Conservation (phyloP, 2,888 invertebrate genomes). For the Tillus elongatus region DNA sequence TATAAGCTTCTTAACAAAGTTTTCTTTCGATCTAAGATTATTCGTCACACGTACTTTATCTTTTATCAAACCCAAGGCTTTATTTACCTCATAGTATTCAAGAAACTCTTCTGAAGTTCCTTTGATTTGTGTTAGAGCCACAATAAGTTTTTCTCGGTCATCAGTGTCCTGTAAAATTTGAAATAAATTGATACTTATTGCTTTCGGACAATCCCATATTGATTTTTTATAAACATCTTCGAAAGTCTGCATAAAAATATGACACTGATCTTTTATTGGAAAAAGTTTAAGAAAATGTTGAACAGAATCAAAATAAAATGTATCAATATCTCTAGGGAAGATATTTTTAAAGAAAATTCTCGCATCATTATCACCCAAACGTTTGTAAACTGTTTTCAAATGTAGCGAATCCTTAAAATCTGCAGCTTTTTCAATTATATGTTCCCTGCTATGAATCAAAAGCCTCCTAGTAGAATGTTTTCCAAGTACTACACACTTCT, state of each 20-base stretch:
- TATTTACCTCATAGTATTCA: slow-evolving; percentile 8
- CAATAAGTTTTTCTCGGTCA: slow-evolving; percentile 12
- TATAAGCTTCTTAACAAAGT: slow-evolving; percentile 11
- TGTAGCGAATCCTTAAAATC: slow-evolving; percentile 10
- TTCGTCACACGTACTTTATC: slow-evolving; percentile 15
- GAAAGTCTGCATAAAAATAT: slow-evolving; percentile 12
- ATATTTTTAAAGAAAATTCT: too few relatives aligned
- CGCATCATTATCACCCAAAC: too few relatives aligned
- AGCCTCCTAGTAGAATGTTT: slow-evolving; percentile 14
- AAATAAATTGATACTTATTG: slow-evolving; percentile 11
- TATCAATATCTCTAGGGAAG: too few relatives aligned
- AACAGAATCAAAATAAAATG: too few relatives aligned
- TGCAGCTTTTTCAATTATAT: slow-evolving; percentile 9
- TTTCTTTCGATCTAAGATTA: slow-evolving; percentile 9
- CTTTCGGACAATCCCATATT: slow-evolving; percentile 12
- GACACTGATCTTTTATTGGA: too few relatives aligned
- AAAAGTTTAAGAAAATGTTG: too few relatives aligned
- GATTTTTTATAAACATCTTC: slow-evolving; percentile 10
- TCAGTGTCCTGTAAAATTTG: slow-evolving; percentile 9
- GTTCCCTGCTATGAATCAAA: slow-evolving; percentile 6
- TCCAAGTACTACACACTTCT: slow-evolving; percentile 9
- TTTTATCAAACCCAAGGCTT: slow-evolving; percentile 15
- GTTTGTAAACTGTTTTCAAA: slow-evolving; percentile 10
- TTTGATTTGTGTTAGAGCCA: slow-evolving; percentile 12
- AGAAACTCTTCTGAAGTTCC: slow-evolving; percentile 9